Percentiles rank a stretch among this genome's conserved stretches.
Conservation (phyloP, 2,888 invertebrate species). For the Dioctria rufipes region DNA sequence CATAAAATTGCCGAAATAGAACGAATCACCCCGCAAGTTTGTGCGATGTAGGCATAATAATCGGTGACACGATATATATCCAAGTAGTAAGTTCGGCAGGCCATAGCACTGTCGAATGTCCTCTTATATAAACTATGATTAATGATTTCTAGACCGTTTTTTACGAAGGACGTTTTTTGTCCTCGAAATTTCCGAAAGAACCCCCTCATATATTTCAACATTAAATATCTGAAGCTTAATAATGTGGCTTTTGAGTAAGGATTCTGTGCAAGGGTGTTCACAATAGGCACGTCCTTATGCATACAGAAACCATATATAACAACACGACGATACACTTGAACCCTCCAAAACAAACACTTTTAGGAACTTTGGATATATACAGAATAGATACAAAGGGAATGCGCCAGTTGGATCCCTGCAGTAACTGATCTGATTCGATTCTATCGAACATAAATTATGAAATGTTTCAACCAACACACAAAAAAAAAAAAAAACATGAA, state of each 20-base stretch:
- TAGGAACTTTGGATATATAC: conserved; percentile 9
- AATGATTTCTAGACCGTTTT: conserved; percentile 42
- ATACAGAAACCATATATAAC: background rate
- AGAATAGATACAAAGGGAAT: conserved; percentile 19
- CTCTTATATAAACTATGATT: conserved; percentile 56
- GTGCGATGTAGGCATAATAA: conserved; percentile 16
- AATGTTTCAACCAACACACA: conserved; percentile 36
- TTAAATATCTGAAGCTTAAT: conserved; percentile 45
- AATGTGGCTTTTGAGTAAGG: conserved; percentile 11
- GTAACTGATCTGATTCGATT: conserved; percentile 55
- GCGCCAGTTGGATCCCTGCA: conserved; percentile 29
- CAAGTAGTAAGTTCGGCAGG: background rate
- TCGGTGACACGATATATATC: conserved; percentile 4
- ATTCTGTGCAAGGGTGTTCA: conserved; percentile 19
- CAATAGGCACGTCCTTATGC: conserved; percentile 37
- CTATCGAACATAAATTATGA: conserved; percentile 56
- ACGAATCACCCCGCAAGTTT: conserved; percentile 41
- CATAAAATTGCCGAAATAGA: conserved; percentile 54
- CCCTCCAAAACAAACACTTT: conserved; percentile 52
- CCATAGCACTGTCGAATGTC: conserved; percentile 14
- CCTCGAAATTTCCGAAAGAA: background rate
- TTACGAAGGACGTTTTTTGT: conserved; percentile 7
- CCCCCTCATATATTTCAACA: conserved; percentile 46
- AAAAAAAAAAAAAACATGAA: conserved; percentile 50
- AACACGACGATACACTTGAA: conserved; percentile 13